These are phyloP conservation scores for Pampusana beccarii DNA, from an alignment of 2,113 vertebrate species.

Conservation along the genomic window DNA sequence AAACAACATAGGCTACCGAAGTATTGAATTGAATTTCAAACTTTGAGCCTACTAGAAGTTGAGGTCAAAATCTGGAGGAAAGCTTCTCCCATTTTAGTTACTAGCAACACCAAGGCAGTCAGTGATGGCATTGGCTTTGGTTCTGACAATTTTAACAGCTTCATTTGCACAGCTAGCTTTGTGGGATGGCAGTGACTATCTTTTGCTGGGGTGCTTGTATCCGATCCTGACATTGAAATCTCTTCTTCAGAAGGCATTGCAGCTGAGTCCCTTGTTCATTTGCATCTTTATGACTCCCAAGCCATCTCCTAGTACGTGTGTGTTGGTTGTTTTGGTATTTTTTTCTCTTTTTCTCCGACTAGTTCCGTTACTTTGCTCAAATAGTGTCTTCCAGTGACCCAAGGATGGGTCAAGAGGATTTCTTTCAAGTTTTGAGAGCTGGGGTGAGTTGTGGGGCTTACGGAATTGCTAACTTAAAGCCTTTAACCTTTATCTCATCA, in stretches of 20 bases:
- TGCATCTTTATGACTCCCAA: not conserved
- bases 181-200: slow-evolving; percentile 33
- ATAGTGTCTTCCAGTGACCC: not conserved
- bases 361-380: not conserved
- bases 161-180: slow-evolving; percentile 7
- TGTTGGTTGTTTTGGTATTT: not conserved
- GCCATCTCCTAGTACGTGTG: not conserved
- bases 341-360: not conserved
- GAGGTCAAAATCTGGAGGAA: not conserved
- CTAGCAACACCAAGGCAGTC: not conserved
- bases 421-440: not conserved
- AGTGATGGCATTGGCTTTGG: not conserved
- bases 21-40: not conserved
- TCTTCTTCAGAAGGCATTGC: not conserved
- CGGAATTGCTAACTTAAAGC: not conserved
- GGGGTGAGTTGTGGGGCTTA: not conserved
- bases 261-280: slow-evolving; percentile 38
- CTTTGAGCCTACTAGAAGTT: not conserved
- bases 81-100: slow-evolving; percentile 7
- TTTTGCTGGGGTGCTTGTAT: slow-evolving; percentile 6
- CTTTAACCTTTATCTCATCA: not conserved
- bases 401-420: not conserved
- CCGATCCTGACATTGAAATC: slow-evolving; percentile 10
- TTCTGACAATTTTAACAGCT: slow-evolving; percentile 41
- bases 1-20: not conserved